A percentile compares a stretch with the other conserved stretches of the same genome.
Conservation (phyloP, 2,113 vertebrate species). For the Sturnira hondurensis region DNA sequence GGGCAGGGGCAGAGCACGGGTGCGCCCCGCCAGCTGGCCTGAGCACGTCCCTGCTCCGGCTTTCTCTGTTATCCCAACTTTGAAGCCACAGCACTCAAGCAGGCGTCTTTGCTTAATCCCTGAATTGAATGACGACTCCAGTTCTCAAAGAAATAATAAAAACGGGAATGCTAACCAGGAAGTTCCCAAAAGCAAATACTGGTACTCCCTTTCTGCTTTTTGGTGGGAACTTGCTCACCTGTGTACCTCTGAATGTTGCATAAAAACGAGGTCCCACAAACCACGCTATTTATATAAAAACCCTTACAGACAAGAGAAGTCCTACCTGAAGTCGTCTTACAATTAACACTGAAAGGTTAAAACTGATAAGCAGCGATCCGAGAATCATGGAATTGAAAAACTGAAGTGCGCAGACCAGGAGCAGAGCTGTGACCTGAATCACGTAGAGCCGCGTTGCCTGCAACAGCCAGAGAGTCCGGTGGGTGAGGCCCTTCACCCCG, state of each 20-base stretch:
- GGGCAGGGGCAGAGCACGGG: too few species aligned
- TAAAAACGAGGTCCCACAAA: neutral
- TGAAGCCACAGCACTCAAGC: neutral
- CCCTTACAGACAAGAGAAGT: neutral
- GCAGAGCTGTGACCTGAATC: constrained; percentile 87
- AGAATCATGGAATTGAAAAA: constrained; percentile 98
- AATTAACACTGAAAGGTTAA: constrained; percentile 89
- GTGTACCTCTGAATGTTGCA: neutral
- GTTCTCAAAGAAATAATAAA: neutral
- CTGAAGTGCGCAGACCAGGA: constrained; percentile 93
- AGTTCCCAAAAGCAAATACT: neutral
- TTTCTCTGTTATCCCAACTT: neutral
- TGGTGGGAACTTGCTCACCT: neutral
- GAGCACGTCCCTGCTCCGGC: too few species aligned
- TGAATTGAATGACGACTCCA: neutral
- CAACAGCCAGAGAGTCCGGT: constrained; percentile 26
- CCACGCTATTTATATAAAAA: neutral
- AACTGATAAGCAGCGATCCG: constrained; percentile 94
- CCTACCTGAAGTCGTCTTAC: constrained; percentile 90
- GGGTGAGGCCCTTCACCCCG: neutral
- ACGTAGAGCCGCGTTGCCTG: constrained; percentile 89
- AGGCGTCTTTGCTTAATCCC: neutral
- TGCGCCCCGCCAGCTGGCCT: too few species aligned
- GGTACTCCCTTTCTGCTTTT: neutral
- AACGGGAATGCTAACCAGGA: neutral